Evolutionary conservation across 37 sponge, comb jelly and placozoan genomes (phyloP).

Genomic region (Mnemiopsis leidyi): DNA sequence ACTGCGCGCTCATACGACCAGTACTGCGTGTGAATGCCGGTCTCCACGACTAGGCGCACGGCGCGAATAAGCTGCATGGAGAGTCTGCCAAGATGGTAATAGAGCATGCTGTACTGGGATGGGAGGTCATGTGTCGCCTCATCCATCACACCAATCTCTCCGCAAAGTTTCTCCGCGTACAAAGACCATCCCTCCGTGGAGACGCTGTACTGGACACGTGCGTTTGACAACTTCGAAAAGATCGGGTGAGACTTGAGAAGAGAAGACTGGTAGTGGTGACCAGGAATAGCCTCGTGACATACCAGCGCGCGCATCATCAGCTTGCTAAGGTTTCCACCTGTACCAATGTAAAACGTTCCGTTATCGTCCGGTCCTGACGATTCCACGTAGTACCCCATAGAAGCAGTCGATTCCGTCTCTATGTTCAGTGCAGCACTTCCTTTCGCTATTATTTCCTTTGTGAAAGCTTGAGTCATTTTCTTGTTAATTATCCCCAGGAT

Average conservation of each 20-base stretch:
- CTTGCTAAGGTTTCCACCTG: neutral
- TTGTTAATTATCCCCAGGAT: neutral
- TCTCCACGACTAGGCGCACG: conserved; percentile 37
- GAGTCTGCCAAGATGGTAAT: neutral
- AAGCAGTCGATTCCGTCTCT: neutral
- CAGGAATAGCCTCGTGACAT: conserved; percentile 2
- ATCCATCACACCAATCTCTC: conserved; percentile 32
- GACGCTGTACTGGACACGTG: neutral
- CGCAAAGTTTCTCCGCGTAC: conserved; percentile 20
- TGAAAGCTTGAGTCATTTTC: neutral
- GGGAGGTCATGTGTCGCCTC: neutral
- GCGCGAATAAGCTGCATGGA: conserved; percentile 3
- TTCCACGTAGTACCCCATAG: neutral
- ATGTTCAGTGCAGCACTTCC: neutral
- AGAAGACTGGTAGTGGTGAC: conserved; percentile 27
- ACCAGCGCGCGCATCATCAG: neutral
- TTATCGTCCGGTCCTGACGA: neutral
- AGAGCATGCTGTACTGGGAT: neutral
- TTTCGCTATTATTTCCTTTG: neutral
- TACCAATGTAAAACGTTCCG: neutral
- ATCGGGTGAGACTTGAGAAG: neutral
- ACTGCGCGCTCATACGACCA: conserved; percentile 22
- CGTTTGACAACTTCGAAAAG: neutral
- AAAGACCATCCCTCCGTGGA: conserved; percentile 44
- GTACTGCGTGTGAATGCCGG: neutral